These are phyloP conservation scores for Nothocercus julius DNA, from an alignment of 2,113 vertebrate genomes.

Conservation along the genomic window DNA sequence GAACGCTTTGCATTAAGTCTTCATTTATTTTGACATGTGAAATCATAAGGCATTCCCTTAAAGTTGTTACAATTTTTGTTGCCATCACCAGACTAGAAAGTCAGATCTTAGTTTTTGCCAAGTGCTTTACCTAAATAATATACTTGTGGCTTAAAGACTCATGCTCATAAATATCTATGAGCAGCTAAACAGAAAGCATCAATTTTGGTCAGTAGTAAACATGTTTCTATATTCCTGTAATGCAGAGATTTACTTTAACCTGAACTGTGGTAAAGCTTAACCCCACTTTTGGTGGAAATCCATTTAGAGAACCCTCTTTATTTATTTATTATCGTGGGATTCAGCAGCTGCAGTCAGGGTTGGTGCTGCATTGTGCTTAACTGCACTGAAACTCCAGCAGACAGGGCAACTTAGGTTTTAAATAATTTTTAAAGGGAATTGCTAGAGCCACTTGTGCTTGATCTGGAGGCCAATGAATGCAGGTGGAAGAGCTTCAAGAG, in stretches of 20 bases:
- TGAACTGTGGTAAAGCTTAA: not conserved
- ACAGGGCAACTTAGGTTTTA: not conserved
- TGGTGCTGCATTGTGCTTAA: not conserved
- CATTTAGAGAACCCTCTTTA: not conserved
- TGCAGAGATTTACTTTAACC: not conserved
- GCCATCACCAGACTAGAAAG: not conserved
- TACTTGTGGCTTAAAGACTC: not conserved
- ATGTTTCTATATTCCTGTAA: not conserved
- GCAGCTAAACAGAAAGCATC: not conserved
- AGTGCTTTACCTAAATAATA: not conserved
- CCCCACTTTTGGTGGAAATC: not conserved
- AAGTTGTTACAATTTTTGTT: not conserved
- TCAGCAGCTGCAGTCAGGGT: not conserved
- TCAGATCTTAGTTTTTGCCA: not conserved
- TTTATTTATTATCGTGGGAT: not conserved
- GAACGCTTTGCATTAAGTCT: not conserved
- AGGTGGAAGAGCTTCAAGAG: not conserved
- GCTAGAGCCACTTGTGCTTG: not conserved
- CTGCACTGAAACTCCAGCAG: not conserved
- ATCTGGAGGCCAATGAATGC: not conserved
- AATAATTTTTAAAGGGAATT: not conserved
- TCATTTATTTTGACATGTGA: not conserved
- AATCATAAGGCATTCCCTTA: not conserved
- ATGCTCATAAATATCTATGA: constrained; percentile 1
- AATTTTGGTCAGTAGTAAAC: not conserved